phyloP scores from a whole-genome alignment of 1,140 invertebrate species.

The Bradysia coprophila region DNA sequence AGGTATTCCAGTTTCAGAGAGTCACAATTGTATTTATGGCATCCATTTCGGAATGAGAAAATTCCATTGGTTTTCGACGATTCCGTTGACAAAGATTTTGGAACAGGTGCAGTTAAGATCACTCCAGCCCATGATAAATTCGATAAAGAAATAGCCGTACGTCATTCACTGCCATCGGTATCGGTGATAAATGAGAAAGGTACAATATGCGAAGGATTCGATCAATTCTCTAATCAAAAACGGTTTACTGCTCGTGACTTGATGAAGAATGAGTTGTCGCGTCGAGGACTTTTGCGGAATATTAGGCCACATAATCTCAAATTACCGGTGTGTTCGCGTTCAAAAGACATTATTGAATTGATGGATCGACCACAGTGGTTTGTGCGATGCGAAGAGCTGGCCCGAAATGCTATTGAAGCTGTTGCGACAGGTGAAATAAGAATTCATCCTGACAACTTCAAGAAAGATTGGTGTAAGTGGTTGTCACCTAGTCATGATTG shows the following conservation, averaged over 20 bases:
- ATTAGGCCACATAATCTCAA: constrained; percentile 61
- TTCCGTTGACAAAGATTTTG: constrained; percentile 73
- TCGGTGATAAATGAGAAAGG: constrained; percentile 72
- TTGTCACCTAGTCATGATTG: constrained; percentile 71
- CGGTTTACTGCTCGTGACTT: constrained; percentile 65
- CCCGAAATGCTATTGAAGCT: constrained; percentile 41
- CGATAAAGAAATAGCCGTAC: constrained; percentile 69
- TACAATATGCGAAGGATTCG: constrained; percentile 35
- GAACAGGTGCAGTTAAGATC: constrained; percentile 93
- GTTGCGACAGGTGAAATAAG: constrained; percentile 52
- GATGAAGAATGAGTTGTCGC: constrained; percentile 43
- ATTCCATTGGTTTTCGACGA: constrained; percentile 79
- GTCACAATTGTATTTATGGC: constrained; percentile 45
- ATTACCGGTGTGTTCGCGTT: constrained; percentile 79
- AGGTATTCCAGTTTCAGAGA: constrained; percentile 33
- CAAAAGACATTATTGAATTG: constrained; percentile 86
- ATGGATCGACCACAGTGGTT: constrained; percentile 91
- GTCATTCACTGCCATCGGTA: constrained; percentile 53
- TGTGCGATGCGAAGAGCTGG: constrained; percentile 47
- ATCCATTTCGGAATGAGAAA: constrained; percentile 54
- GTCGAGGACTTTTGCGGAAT: constrained; percentile 41
- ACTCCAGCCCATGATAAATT: constrained; percentile 86
- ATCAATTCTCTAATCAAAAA: constrained; percentile 43
- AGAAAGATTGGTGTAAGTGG: constrained; percentile 68
- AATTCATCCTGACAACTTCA: constrained; percentile 57